A percentile compares a stretch with the other conserved stretches of the same genome.
Conservation (phyloP, 2,113 vertebrate genomes). For the Centropristis striata region DNA sequence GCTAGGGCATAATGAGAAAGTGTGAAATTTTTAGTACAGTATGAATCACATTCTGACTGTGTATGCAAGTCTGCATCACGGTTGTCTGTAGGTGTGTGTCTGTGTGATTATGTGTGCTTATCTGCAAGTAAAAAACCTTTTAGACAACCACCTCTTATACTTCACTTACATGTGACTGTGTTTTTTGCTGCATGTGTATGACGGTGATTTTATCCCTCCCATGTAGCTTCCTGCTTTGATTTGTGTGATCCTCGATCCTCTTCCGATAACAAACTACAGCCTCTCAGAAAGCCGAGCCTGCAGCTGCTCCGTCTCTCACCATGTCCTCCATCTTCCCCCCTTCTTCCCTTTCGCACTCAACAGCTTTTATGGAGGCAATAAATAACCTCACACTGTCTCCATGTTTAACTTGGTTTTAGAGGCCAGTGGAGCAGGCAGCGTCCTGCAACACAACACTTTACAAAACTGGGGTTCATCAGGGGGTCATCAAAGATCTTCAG, state of each 20-base stretch:
- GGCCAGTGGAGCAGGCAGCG: slow-evolving; percentile 36
- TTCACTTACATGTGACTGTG: slow-evolving; percentile 17
- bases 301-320: slow-evolving; percentile 67
- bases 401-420: slow-evolving; percentile 78
- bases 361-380: slow-evolving; percentile 77
- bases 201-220: slow-evolving; percentile 3
- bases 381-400: slow-evolving; percentile 67
- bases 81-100: slow-evolving; percentile 11
- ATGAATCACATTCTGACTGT: slow-evolving; percentile 30
- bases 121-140: slow-evolving; percentile 42
- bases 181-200: slow-evolving; percentile 13
- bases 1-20: slow-evolving; percentile 42
- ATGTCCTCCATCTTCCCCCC: slow-evolving; percentile 63
- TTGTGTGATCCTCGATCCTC: slow-evolving; percentile 66
- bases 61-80: neutral
- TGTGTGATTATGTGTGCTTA: slow-evolving; percentile 23
- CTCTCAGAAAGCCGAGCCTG: slow-evolving; percentile 53
- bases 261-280: slow-evolving; percentile 71
- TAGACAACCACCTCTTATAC: slow-evolving; percentile 4
- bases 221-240: slow-evolving; percentile 61
- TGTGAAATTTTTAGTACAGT: slow-evolving; percentile 32
- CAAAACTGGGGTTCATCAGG: slow-evolving; percentile 27
- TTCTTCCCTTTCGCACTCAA: slow-evolving; percentile 52
- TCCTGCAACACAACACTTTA: slow-evolving; percentile 46
- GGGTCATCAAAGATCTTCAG: slow-evolving; percentile 41